Conservation (phyloP, 2,888 invertebrate genomes). For the Xanthostigma xanthostigma region DNA sequence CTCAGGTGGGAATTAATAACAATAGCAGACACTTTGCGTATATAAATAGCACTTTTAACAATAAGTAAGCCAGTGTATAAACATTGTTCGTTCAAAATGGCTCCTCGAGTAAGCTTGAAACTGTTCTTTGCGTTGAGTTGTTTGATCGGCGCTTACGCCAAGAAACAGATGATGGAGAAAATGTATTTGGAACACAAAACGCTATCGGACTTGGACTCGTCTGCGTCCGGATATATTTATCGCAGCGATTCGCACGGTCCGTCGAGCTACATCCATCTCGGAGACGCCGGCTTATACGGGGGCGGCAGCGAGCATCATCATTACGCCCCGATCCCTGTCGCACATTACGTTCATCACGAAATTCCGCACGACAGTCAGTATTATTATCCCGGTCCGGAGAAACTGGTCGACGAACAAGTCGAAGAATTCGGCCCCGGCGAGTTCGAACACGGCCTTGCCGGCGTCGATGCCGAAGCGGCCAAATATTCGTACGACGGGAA, state of each 20-base stretch:
- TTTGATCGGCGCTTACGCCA: too few relatives aligned
- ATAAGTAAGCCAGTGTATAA: too few relatives aligned
- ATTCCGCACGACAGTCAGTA: neutral
- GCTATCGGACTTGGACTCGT: constrained; percentile 41
- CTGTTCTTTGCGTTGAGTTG: too few relatives aligned
- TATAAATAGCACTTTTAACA: too few relatives aligned
- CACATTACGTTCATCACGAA: neutral
- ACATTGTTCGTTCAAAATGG: too few relatives aligned
- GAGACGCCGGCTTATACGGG: constrained; percentile 24
- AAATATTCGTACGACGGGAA: constrained; percentile 4
- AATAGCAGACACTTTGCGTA: too few relatives aligned
- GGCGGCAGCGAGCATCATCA: constrained; percentile 19
- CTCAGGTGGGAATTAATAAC: too few relatives aligned
- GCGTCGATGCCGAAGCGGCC: constrained; percentile 1
- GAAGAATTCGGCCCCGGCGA: constrained; percentile 21
- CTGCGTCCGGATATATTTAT: constrained; percentile 41
- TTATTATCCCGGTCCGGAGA: constrained; percentile 24
- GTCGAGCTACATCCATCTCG: constrained; percentile 33
- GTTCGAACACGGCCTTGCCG: constrained; percentile 19
- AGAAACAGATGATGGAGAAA: constrained; percentile 24
- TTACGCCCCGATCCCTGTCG: neutral
- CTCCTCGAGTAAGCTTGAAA: too few relatives aligned
- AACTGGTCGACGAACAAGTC: constrained; percentile 18
- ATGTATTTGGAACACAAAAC: constrained; percentile 40
- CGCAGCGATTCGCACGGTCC: constrained; percentile 34